Conservation (phyloP, 2,888 invertebrate genomes). For the Eilema sororculum region DNA sequence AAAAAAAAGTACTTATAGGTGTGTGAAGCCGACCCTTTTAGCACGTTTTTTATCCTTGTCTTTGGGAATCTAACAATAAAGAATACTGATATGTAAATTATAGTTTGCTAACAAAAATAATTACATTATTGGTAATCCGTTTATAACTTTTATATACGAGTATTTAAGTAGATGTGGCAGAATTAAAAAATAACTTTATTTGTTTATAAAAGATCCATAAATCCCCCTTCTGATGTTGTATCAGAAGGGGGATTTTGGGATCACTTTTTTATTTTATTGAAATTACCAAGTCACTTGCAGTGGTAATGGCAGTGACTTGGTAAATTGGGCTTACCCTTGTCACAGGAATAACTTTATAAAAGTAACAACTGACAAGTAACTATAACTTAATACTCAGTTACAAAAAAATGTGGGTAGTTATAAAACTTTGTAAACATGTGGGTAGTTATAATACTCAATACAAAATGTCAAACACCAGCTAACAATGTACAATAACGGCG, state of each 20-base stretch:
- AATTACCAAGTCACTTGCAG: no score
- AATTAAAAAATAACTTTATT: neutral
- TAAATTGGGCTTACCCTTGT: no score
- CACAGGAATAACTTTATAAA: neutral
- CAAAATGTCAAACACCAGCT: conserved; percentile 21
- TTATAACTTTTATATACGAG: neutral
- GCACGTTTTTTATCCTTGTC: neutral
- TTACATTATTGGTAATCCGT: no score
- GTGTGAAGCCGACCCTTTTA: neutral
- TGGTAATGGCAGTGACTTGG: no score
- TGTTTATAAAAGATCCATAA: neutral
- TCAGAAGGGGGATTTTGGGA: no score
- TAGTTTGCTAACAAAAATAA: neutral
- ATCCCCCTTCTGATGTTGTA: no score
- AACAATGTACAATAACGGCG: conserved; percentile 40
- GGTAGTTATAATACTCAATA: neutral
- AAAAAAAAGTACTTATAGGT: neutral
- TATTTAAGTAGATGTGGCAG: neutral
- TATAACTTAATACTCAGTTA: neutral
- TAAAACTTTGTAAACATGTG: neutral
- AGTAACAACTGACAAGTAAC: neutral
- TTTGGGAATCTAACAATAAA: neutral
- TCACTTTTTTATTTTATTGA: no score
- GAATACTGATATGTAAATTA: neutral
- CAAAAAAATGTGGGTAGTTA: neutral